Conservation (phyloP, 2,888 invertebrate genomes). For the Sialis fuliginosa region DNA sequence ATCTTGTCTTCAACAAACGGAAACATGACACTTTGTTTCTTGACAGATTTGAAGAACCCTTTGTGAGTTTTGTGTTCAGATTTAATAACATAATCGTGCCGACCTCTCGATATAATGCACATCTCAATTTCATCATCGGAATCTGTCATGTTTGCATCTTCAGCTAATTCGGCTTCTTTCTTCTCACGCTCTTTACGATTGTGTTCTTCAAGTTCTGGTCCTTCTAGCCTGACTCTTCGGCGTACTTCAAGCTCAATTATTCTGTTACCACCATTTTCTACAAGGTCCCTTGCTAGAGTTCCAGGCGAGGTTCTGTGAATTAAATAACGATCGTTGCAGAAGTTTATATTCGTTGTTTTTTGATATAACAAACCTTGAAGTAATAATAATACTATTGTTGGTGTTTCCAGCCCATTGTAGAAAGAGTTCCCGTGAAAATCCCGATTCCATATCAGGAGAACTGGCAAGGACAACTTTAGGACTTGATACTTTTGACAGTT, state of each 20-base stretch:
- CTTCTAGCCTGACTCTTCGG: conserved; percentile 55
- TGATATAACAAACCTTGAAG: conserved; percentile 38
- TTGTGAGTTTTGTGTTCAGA: conserved; percentile 40
- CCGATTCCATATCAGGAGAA: conserved; percentile 86
- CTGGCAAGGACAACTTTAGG: conserved; percentile 93
- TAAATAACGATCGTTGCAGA: no score
- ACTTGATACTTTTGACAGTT: conserved; percentile 70
- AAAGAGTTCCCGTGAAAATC: conserved; percentile 88
- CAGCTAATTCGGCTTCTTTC: conserved; percentile 27
- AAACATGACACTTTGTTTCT: conserved; percentile 93
- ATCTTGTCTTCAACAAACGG: conserved; percentile 80
- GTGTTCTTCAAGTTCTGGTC: conserved; percentile 59
- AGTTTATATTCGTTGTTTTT: not conserved
- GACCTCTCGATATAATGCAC: conserved; percentile 57
- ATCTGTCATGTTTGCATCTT: conserved; percentile 54
- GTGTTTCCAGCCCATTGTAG: conserved; percentile 83
- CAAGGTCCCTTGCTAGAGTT: conserved; percentile 58
- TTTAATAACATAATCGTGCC: conserved; percentile 79
- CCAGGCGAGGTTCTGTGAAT: conserved; percentile 56
- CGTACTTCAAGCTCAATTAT: conserved; percentile 53
- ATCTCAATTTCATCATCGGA: conserved; percentile 73
- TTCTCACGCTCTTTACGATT: conserved; percentile 44
- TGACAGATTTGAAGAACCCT: conserved; percentile 74
- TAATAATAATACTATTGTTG: conserved; percentile 87
- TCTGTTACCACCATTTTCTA: conserved; percentile 58